Percentiles rank a stretch among this genome's conserved stretches.
These are phyloP conservation scores for Spodoptera frugiperda DNA, from an alignment of 1,140 invertebrate genomes.

Conservation along the genomic window DNA sequence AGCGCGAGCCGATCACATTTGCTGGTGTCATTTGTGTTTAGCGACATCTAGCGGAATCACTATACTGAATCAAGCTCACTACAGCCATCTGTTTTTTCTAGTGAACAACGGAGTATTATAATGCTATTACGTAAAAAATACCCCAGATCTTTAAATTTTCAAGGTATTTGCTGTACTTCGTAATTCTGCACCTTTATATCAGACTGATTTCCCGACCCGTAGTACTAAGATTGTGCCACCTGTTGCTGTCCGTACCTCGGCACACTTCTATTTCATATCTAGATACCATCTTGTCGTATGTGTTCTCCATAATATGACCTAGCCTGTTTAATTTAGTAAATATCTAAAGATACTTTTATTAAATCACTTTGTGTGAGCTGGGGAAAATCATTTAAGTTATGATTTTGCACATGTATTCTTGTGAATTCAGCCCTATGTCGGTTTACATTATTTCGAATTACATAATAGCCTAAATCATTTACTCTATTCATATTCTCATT, in stretches of 20 bases:
- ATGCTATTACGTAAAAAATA: too few relatives aligned
- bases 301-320: conserved; percentile 53
- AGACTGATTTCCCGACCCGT: too few relatives aligned
- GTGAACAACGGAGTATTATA: too few relatives aligned
- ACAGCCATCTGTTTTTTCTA: too few relatives aligned
- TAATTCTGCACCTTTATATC: too few relatives aligned
- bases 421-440: conserved; percentile 34
- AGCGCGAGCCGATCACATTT: too few relatives aligned
- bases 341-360: conserved; percentile 46
- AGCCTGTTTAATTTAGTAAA: conserved; percentile 52
- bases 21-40: too few relatives aligned
- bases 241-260: conserved; percentile 3
- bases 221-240: too few relatives aligned
- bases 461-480: conserved; percentile 38
- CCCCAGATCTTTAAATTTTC: too few relatives aligned
- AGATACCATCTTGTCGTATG: conserved; percentile 41
- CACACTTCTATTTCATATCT: conserved; percentile 46
- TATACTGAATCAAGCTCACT: too few relatives aligned
- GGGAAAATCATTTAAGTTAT: conserved; percentile 47
- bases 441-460: conserved; percentile 40
- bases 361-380: conserved; percentile 41
- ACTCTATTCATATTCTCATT: not conserved
- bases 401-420: conserved; percentile 24
- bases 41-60: too few relatives aligned
- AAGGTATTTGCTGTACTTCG: too few relatives aligned